These are phyloP conservation scores for Pristiophorus japonicus DNA, from an alignment of 2,113 vertebrate species.

Conservation along the genomic window DNA sequence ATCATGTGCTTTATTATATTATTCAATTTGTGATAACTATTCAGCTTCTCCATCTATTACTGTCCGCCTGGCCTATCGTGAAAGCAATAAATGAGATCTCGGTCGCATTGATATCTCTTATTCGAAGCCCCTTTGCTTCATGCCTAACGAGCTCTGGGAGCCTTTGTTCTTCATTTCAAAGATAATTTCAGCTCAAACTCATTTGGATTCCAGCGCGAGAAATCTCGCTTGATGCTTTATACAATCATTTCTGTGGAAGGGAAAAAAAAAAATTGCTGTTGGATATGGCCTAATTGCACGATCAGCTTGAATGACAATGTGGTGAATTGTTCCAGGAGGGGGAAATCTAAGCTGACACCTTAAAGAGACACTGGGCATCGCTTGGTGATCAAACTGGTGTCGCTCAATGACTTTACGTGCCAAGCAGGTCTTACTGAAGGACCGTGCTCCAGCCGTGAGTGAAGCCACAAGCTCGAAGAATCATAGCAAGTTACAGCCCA, in stretches of 20 bases:
- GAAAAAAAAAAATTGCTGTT: constrained; percentile 1
- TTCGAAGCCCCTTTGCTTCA: neutral
- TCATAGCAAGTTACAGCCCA: neutral
- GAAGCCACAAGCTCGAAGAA: neutral
- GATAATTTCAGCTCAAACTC: constrained; percentile 11
- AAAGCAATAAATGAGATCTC: neutral
- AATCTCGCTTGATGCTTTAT: neutral
- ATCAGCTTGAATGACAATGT: neutral
- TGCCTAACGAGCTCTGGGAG: neutral
- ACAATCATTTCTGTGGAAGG: neutral
- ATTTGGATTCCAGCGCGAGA: neutral
- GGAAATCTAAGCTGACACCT: neutral
- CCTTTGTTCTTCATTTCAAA: constrained; percentile 24
- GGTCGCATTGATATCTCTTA: neutral
- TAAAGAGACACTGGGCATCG: neutral
- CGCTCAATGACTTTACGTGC: neutral
- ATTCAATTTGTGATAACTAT: constrained; percentile 35
- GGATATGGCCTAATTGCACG: neutral
- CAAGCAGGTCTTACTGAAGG: neutral
- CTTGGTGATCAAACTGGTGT: neutral
- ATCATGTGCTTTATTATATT: constrained; percentile 24
- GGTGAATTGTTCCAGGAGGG: neutral
- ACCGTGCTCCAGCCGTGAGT: neutral
- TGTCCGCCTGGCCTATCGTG: neutral
- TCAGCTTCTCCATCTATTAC: constrained; percentile 24